phyloP scores from a whole-genome alignment of 2,888 invertebrate genomes.

The Sarcophaga caerulescens region DNA sequence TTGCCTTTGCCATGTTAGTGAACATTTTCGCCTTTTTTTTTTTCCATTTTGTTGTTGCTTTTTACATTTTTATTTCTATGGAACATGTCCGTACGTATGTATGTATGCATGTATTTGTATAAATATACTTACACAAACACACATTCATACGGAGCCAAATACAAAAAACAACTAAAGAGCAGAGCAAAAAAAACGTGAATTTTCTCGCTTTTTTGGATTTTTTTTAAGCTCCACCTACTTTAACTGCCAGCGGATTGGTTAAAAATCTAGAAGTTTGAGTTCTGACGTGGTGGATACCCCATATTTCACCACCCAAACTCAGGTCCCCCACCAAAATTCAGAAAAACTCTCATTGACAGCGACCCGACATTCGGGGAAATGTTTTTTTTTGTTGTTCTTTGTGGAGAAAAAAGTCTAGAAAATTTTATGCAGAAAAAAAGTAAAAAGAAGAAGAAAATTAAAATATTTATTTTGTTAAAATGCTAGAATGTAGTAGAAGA shows the following conservation, averaged over 20 bases:
- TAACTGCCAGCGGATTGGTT: slow-evolving; percentile 75
- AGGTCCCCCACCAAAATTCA: slow-evolving; percentile 59
- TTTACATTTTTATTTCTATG: slow-evolving; percentile 52
- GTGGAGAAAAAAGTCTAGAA: slow-evolving; percentile 56
- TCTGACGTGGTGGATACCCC: slow-evolving; percentile 61
- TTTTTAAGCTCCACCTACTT: slow-evolving; percentile 79
- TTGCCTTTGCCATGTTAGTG: slow-evolving; percentile 60
- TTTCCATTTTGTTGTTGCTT: slow-evolving; percentile 34
- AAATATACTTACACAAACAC: neutral
- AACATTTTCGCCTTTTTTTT: slow-evolving; percentile 54
- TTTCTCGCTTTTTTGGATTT: slow-evolving; percentile 74
- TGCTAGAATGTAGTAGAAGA: neutral
- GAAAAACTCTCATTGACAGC: neutral
- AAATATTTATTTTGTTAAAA: slow-evolving; percentile 60
- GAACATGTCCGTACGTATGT: slow-evolving; percentile 14
- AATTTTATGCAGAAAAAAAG: slow-evolving; percentile 38
- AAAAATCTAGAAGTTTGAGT: slow-evolving; percentile 66
- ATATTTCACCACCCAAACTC: slow-evolving; percentile 27
- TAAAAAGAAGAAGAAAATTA: slow-evolving; percentile 39
- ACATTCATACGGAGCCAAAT: slow-evolving; percentile 32
- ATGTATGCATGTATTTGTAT: neutral
- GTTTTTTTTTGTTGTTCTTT: slow-evolving; percentile 38
- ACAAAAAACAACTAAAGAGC: slow-evolving; percentile 1
- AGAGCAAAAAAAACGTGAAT: slow-evolving; percentile 42
- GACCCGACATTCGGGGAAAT: neutral